These are phyloP conservation scores for Bradypus variegatus DNA, from an alignment of 2,797 vertebrate species.

Conservation along the genomic window DNA sequence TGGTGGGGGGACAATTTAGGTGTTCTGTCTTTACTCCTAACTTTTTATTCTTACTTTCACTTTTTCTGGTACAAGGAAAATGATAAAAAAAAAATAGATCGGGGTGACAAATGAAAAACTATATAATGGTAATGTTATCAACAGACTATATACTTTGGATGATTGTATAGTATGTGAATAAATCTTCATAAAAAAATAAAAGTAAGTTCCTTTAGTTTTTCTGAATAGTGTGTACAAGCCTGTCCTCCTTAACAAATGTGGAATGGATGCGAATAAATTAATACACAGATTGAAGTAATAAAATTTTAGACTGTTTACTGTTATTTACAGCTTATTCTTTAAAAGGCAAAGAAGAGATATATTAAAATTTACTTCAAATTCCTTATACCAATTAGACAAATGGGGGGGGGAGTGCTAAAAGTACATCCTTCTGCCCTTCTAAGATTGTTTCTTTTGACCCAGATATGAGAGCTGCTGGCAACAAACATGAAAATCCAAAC, in stretches of 20 bases:
- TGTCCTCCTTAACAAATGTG: conserved; percentile 7
- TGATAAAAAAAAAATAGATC: no score
- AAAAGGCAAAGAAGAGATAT: neutral
- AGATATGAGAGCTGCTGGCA: neutral
- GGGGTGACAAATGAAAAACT: no score
- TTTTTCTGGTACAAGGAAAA: no score
- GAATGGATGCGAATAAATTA: neutral
- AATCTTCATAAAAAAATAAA: neutral
- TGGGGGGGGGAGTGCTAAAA: neutral
- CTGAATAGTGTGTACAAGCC: neutral
- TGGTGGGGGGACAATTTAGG: no score
- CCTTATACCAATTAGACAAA: neutral
- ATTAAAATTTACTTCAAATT: conserved; percentile 12
- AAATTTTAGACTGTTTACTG: conserved; percentile 8
- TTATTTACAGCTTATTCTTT: conserved; percentile 9
- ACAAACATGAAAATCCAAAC: neutral
- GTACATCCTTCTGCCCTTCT: neutral
- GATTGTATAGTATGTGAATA: no score
- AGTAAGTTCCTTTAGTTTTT: neutral
- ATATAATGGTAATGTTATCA: no score
- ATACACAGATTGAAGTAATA: neutral
- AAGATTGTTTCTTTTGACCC: neutral
- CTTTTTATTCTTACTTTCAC: no score
- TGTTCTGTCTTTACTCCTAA: no score
- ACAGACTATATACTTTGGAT: no score